Conservation (phyloP, 2,113 vertebrate species). For the Syngnathus scovelli region DNA sequence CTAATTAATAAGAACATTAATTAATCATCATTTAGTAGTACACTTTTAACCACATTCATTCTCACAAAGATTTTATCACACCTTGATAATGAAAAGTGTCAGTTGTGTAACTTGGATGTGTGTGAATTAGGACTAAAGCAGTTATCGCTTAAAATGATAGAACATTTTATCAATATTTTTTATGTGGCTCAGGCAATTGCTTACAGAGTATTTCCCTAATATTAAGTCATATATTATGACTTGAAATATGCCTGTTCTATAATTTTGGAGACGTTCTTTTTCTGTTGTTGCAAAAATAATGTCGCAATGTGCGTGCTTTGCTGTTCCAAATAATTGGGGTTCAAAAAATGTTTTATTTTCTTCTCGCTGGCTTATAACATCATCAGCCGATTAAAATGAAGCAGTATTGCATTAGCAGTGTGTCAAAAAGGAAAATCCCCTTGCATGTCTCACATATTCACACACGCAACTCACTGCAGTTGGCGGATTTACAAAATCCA, state of each 20-base stretch:
- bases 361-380: slow-evolving; percentile 10
- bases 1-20: not conserved
- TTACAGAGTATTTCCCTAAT: too few species aligned
- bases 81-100: not conserved
- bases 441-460: slow-evolving; percentile 4
- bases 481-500: slow-evolving; percentile 48
- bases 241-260: too few species aligned
- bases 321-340: not conserved
- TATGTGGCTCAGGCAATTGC: too few species aligned
- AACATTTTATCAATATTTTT: too few species aligned
- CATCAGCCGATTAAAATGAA: slow-evolving; percentile 6
- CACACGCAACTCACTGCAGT: slow-evolving; percentile 25
- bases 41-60: not conserved
- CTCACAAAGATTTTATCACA: not conserved
- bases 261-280: too few species aligned
- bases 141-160: not conserved
- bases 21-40: not conserved
- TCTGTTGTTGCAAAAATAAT: not conserved
- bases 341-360: not conserved
- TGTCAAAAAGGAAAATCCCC: slow-evolving; percentile 39
- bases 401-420: slow-evolving; percentile 12
- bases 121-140: not conserved
- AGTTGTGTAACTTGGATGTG: not conserved
- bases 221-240: too few species aligned
- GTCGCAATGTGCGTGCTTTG: not conserved